These are phyloP conservation scores for Eumerus sabulonum DNA, from an alignment of 2,888 invertebrate genomes.

Conservation along the genomic window DNA sequence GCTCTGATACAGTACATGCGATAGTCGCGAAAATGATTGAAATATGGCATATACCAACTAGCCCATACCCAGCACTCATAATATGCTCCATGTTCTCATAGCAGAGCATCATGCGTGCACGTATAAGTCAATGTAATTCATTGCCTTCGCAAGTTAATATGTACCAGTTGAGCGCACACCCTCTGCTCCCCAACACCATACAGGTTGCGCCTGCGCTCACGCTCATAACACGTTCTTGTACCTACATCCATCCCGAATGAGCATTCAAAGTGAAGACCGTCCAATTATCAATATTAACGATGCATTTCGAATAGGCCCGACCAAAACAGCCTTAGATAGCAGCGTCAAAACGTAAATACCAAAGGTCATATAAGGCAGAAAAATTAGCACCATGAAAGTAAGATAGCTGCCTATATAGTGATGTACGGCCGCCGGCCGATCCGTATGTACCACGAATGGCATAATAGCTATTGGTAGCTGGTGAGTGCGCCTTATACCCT, in stretches of 20 bases:
- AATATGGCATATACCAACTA: too few relatives aligned
- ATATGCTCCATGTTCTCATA: slow-evolving; percentile 1
- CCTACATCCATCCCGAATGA: slow-evolving; percentile 16
- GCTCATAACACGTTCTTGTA: too few relatives aligned
- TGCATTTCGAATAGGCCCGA: slow-evolving; percentile 52
- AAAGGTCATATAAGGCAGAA: slow-evolving; percentile 66
- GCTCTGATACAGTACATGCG: too few relatives aligned
- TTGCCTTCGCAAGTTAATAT: slow-evolving; percentile 43
- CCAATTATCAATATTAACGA: slow-evolving; percentile 57
- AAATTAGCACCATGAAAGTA: slow-evolving; percentile 68
- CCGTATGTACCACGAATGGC: slow-evolving; percentile 46
- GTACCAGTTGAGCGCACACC: slow-evolving; percentile 16
- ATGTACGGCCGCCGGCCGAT: neutral
- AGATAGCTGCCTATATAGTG: slow-evolving; percentile 56
- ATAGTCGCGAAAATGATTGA: too few relatives aligned
- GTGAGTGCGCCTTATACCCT: slow-evolving; percentile 41
- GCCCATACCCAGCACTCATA: too few relatives aligned
- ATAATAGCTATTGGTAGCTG: slow-evolving; percentile 48
- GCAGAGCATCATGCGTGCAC: slow-evolving; percentile 30
- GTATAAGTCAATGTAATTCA: slow-evolving; percentile 59
- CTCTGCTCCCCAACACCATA: slow-evolving; percentile 21
- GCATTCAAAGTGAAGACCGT: slow-evolving; percentile 18
- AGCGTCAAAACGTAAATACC: slow-evolving; percentile 65
- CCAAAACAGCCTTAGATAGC: slow-evolving; percentile 28
- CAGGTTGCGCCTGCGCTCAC: neutral